Evolutionary conservation across 2,797 vertebrate genomes (phyloP).

Genomic region (Acropternis orthonyx): DNA sequence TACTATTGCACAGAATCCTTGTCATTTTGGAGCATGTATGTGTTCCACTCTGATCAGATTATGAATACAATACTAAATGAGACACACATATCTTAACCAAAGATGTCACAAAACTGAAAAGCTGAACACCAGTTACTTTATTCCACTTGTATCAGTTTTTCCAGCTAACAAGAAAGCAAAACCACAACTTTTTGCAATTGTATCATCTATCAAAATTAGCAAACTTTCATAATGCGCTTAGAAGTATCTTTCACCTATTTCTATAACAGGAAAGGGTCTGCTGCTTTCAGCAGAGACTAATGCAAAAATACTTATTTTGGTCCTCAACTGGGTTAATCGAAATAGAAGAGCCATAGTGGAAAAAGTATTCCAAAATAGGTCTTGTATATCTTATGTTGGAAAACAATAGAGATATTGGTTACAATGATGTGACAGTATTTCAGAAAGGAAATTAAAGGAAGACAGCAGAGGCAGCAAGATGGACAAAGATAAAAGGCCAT

Average conservation of each 20-base stretch:
- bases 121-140: not conserved
- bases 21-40: not conserved
- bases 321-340: not conserved
- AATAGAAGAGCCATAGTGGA: not conserved
- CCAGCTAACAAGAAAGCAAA: not conserved
- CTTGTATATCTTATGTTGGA: not conserved
- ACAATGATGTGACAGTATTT: not conserved
- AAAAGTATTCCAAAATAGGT: not conserved
- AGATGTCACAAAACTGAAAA: not conserved
- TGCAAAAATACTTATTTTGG: not conserved
- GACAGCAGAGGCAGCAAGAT: constrained; percentile 13
- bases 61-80: not conserved
- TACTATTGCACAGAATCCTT: not conserved
- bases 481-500: constrained; percentile 62
- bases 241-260: not conserved
- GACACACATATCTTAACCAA: not conserved
- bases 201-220: not conserved
- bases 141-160: not conserved
- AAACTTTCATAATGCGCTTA: not conserved
- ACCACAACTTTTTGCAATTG: not conserved
- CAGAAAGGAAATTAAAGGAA: constrained; percentile 32
- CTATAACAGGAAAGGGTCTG: not conserved
- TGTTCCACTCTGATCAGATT: not conserved
- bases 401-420: not conserved
- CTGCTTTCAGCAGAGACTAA: not conserved